Conservation (phyloP, 2,113 vertebrate genomes). For the Ciconia stormi region DNA sequence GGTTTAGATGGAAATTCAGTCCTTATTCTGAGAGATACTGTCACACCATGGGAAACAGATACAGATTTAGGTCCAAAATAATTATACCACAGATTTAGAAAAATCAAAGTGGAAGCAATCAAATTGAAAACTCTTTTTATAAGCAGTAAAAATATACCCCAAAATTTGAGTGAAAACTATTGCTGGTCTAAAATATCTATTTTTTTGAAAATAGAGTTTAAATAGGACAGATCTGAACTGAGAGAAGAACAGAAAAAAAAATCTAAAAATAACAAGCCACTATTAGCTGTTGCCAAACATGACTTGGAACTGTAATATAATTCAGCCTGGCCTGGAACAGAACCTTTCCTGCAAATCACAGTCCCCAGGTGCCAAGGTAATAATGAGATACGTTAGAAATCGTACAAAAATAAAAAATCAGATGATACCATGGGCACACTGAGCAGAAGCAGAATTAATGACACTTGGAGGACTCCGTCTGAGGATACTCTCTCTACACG, state of each 20-base stretch:
- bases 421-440: background rate
- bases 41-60: background rate
- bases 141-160: background rate
- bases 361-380: slow-evolving; percentile 15
- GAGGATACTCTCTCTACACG: background rate
- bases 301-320: slow-evolving; percentile 39
- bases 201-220: background rate
- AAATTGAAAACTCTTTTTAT: background rate
- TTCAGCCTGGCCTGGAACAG: slow-evolving; percentile 32
- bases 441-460: background rate
- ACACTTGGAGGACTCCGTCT: background rate
- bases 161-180: background rate
- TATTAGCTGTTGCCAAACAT: slow-evolving; percentile 49
- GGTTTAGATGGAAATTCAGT: background rate
- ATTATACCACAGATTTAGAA: background rate
- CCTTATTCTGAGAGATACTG: background rate
- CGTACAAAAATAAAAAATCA: background rate
- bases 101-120: background rate
- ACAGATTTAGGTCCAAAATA: background rate
- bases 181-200: background rate
- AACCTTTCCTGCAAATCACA: background rate
- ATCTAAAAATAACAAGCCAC: slow-evolving; percentile 61
- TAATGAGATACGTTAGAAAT: background rate
- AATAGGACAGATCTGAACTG: slow-evolving; percentile 42
- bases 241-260: slow-evolving; percentile 1